Conservation (phyloP, 1,140 invertebrate species). For the Cotesia chilonis region DNA sequence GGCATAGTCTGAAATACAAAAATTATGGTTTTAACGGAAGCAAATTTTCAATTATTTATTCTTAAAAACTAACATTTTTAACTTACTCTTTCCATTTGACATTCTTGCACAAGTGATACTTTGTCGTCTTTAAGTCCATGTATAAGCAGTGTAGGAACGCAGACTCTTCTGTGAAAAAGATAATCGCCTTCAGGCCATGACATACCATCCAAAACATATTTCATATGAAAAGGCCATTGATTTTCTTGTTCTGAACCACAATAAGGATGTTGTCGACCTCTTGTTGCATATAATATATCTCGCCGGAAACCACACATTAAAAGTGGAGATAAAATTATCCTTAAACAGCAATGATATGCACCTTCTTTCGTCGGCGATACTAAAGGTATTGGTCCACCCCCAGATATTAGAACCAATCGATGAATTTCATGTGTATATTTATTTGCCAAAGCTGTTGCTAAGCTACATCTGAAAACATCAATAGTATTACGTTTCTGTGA, state of each 20-base stretch:
- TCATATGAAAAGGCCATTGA: conserved; percentile 67
- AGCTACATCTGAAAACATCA: conserved; percentile 70
- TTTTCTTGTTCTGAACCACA: conserved; percentile 67
- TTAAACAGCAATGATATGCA: conserved; percentile 62
- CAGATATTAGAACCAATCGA: conserved; percentile 75
- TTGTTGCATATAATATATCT: conserved; percentile 66
- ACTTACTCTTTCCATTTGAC: conserved; percentile 78
- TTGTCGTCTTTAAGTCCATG: conserved; percentile 76
- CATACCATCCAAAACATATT: conserved; percentile 74
- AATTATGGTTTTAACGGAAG: conserved; percentile 29
- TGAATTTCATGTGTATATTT: conserved; percentile 70
- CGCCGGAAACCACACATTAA: conserved; percentile 67
- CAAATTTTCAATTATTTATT: conserved; percentile 12
- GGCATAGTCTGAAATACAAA: conserved; percentile 71
- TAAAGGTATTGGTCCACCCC: conserved; percentile 77
- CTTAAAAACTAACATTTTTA: neutral
- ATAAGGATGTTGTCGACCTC: conserved; percentile 68
- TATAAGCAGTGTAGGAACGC: conserved; percentile 75
- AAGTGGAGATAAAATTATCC: conserved; percentile 64
- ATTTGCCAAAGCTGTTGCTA: conserved; percentile 73
- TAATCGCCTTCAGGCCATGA: conserved; percentile 77
- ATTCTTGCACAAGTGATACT: conserved; percentile 76
- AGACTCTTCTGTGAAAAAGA: conserved; percentile 74
- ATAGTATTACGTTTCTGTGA: neutral
- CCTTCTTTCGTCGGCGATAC: conserved; percentile 69